These are phyloP conservation scores for Elachura formosa DNA, from an alignment of 2,113 vertebrate species.

Conservation along the genomic window DNA sequence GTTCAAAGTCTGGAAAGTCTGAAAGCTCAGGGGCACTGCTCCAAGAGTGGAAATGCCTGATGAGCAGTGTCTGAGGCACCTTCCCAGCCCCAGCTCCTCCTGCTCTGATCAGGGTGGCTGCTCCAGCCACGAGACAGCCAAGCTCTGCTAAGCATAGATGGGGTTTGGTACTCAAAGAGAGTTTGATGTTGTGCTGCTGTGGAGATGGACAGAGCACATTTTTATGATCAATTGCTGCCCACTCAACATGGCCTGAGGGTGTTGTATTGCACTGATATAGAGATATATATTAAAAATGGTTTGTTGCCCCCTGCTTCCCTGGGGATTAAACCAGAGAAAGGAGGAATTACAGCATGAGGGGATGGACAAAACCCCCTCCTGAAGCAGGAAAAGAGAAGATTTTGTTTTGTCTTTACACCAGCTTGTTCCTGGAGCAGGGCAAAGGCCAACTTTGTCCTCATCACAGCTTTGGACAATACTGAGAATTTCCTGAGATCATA, in stretches of 20 bases:
- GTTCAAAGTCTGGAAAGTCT: neutral
- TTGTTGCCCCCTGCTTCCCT: too few relatives aligned
- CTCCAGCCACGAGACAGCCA: neutral
- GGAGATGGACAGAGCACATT: neutral
- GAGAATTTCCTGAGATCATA: constrained; percentile 10
- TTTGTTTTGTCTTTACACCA: neutral
- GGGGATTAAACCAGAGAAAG: too few relatives aligned
- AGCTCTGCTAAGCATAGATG: neutral
- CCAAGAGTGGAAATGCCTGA: neutral
- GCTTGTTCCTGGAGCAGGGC: neutral
- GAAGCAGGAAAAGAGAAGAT: neutral
- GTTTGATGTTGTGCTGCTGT: neutral
- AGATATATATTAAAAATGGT: too few relatives aligned
- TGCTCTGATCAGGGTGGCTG: neutral
- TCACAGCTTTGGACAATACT: neutral
- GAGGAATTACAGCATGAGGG: neutral
- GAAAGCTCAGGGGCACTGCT: neutral
- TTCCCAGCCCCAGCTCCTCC: neutral
- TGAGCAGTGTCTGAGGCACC: neutral
- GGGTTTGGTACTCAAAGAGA: neutral
- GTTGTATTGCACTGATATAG: too few relatives aligned
- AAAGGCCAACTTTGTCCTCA: neutral
- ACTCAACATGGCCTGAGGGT: too few relatives aligned
- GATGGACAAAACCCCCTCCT: neutral
- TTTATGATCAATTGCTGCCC: neutral